phyloP scores from a whole-genome alignment of 2,888 invertebrate species.

The Seira sanloemensis region DNA sequence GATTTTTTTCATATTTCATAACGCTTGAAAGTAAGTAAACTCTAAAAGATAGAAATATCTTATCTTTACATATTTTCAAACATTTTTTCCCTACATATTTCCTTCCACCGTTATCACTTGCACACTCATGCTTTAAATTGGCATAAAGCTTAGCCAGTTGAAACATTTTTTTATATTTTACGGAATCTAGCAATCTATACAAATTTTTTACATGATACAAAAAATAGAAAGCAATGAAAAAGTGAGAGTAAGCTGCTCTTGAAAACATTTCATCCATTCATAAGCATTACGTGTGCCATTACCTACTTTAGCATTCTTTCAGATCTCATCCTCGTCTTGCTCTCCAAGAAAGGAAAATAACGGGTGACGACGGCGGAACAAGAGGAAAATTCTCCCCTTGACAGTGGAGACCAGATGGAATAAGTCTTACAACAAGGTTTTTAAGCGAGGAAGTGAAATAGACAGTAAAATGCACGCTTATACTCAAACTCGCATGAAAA shows the following conservation, averaged over 20 bases:
- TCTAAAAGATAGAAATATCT: background rate
- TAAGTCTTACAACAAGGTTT: conserved; percentile 37
- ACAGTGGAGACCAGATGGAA: conserved; percentile 48
- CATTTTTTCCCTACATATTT: background rate
- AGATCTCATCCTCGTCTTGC: conserved; percentile 25
- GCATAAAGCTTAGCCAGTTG: too few relatives aligned
- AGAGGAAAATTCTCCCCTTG: conserved; percentile 35
- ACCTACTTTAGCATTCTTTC: conserved; percentile 44
- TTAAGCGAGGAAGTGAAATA: background rate
- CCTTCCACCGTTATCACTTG: background rate
- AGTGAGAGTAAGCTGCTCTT: conserved; percentile 40
- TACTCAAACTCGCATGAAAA: conserved; percentile 13
- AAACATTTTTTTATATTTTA: too few relatives aligned
- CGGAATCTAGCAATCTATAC: background rate
- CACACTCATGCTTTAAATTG: too few relatives aligned
- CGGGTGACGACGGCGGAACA: conserved; percentile 17
- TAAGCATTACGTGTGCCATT: conserved; percentile 56
- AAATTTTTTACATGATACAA: background rate
- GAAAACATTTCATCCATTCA: conserved; percentile 51
- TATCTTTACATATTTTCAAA: background rate
- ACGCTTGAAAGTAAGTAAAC: background rate
- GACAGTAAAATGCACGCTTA: conserved; percentile 12
- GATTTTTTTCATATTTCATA: background rate
- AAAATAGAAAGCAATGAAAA: background rate
- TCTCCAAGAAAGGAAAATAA: conserved; percentile 14